Evolutionary conservation across 2,888 invertebrate genomes (phyloP).

Genomic region (Drosophila testacea): DNA sequence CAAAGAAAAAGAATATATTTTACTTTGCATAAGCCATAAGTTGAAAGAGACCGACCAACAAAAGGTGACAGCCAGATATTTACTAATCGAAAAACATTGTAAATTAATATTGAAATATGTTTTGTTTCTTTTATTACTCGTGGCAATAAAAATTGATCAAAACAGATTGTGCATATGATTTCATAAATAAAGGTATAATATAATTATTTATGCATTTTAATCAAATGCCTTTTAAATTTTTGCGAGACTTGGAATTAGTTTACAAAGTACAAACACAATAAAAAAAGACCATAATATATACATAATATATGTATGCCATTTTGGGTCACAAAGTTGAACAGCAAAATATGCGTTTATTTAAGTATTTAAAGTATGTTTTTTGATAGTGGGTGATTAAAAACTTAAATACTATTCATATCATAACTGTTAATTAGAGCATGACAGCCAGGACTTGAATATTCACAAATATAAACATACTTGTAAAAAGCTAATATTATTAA

Average conservation of each 20-base stretch:
- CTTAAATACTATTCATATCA: neutral
- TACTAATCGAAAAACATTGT: slow-evolving; percentile 29
- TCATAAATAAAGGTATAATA: slow-evolving; percentile 8
- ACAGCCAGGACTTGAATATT: neutral
- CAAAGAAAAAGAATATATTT: neutral
- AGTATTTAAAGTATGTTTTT: slow-evolving; percentile 7
- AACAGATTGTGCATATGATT: neutral
- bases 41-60: neutral
- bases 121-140: slow-evolving; percentile 1
- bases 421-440: neutral
- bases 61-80: neutral
- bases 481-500: neutral
- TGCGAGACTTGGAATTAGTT: neutral
- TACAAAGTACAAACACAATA: neutral
- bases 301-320: neutral
- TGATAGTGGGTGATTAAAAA: neutral
- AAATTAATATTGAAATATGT: slow-evolving; percentile 45
- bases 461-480: neutral
- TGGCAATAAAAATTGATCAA: slow-evolving; percentile 2
- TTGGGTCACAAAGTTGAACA: neutral
- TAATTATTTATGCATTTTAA: slow-evolving; percentile 39
- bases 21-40: slow-evolving; percentile 4
- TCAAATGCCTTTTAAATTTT: slow-evolving; percentile 1
- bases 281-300: neutral
- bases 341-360: neutral